These are phyloP conservation scores for Andrena flavipes DNA, from an alignment of 2,888 invertebrate species.

Conservation along the genomic window DNA sequence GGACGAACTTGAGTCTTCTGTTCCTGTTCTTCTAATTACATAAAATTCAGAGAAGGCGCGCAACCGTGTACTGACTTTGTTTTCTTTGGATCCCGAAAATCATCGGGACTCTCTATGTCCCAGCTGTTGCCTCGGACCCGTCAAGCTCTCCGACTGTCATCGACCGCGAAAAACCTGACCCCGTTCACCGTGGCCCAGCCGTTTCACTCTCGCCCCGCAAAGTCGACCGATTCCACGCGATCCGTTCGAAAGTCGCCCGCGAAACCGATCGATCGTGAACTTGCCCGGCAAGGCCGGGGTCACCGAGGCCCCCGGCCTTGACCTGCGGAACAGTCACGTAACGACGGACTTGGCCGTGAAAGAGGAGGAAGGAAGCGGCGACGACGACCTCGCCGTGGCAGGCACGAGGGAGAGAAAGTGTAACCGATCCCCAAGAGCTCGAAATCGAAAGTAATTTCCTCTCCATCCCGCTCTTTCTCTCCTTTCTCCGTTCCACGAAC, in stretches of 20 bases:
- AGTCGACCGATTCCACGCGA: background rate
- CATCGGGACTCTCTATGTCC: too few relatives aligned
- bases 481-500: slow-evolving; percentile 75
- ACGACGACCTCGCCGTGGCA: slow-evolving; percentile 45
- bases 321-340: slow-evolving; percentile 49
- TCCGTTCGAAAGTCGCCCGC: slow-evolving; percentile 30
- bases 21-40: too few relatives aligned
- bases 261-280: slow-evolving; percentile 48
- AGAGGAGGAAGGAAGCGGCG: slow-evolving; percentile 72
- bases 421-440: slow-evolving; percentile 73
- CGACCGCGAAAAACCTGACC: too few relatives aligned
- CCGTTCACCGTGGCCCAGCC: too few relatives aligned
- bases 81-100: too few relatives aligned
- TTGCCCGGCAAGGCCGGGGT: slow-evolving; percentile 38
- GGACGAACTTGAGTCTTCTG: too few relatives aligned
- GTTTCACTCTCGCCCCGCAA: background rate
- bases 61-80: too few relatives aligned
- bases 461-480: slow-evolving; percentile 74
- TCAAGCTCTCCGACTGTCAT: too few relatives aligned
- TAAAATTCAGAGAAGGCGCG: too few relatives aligned
- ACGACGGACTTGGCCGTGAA: slow-evolving; percentile 55
- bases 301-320: slow-evolving; percentile 44
- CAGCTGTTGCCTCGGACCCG: too few relatives aligned
- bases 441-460: slow-evolving; percentile 81
- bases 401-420: slow-evolving; percentile 69